phyloP scores from a whole-genome alignment of 2,797 vertebrate species.

The Vespertilio murinus region DNA sequence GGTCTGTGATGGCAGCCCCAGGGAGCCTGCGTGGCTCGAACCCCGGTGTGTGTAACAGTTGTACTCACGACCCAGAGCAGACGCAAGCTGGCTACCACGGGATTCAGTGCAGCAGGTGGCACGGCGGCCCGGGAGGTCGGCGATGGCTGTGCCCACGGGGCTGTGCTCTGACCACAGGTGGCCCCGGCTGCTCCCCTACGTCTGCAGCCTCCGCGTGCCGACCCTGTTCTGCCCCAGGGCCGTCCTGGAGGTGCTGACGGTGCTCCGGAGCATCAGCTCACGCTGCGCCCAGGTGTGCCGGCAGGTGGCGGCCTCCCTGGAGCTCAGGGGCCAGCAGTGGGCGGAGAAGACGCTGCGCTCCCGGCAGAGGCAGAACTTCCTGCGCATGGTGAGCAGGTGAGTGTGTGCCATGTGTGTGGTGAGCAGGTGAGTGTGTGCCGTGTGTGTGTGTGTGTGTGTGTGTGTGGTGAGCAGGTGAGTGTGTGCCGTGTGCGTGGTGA shows the following conservation, averaged over 20 bases:
- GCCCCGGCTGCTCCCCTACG: constrained; percentile 62
- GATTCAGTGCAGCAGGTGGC: neutral
- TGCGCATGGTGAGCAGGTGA: constrained; percentile 75
- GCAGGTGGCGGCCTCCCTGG: constrained; percentile 77
- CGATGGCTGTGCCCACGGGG: neutral
- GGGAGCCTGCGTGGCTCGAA: rapidly evolving
- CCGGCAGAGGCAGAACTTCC: constrained; percentile 84
- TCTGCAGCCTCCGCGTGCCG: constrained; percentile 59
- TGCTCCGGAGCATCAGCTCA: constrained; percentile 79
- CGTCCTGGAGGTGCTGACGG: constrained; percentile 77
- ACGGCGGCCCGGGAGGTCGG: neutral
- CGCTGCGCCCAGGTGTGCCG: constrained; percentile 76
- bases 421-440: neutral
- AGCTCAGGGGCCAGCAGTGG: constrained; percentile 80
- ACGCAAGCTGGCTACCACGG: neutral
- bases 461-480: no score
- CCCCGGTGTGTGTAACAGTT: neutral
- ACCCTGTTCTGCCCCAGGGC: constrained; percentile 80
- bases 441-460: no score
- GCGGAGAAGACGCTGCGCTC: constrained; percentile 80
- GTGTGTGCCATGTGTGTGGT: constrained; percentile 59
- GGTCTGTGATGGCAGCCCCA: no score
- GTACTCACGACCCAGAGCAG: neutral
- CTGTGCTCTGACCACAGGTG: constrained; percentile 67
- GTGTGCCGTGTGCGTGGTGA: no score